These are phyloP conservation scores for Bombus consobrinus DNA, from an alignment of 1,140 invertebrate species.

Conservation along the genomic window DNA sequence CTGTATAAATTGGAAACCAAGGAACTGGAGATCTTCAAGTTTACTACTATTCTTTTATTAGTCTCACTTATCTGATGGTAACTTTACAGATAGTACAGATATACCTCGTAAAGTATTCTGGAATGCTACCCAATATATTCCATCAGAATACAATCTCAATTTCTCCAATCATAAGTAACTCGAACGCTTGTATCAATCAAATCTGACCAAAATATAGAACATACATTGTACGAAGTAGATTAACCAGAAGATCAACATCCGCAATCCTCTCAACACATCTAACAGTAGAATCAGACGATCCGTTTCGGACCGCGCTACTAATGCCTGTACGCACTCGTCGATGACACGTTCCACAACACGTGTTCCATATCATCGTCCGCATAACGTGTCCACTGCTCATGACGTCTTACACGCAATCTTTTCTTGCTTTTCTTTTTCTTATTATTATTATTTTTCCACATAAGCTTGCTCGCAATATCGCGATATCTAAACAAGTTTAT, in stretches of 20 bases:
- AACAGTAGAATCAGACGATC: not conserved
- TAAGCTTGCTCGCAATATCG: constrained; percentile 55
- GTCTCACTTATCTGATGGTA: too few relatives aligned
- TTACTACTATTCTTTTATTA: too few relatives aligned
- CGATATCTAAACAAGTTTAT: constrained; percentile 76
- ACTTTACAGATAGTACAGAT: too few relatives aligned
- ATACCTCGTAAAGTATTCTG: too few relatives aligned
- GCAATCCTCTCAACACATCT: not conserved
- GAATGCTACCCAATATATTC: not conserved
- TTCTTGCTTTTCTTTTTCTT: not conserved
- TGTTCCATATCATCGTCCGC: not conserved
- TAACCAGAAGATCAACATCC: not conserved
- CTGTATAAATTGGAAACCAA: too few relatives aligned
- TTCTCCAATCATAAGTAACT: not conserved
- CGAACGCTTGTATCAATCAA: not conserved
- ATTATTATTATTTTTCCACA: not conserved
- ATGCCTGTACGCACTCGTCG: not conserved
- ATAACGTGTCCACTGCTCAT: not conserved
- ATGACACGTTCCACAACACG: not conserved
- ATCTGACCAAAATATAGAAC: not conserved
- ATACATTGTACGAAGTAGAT: too few relatives aligned
- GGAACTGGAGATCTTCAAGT: too few relatives aligned
- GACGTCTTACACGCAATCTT: not conserved
- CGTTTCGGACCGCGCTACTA: not conserved
- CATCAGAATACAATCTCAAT: not conserved